These are phyloP conservation scores for Molanna angustata DNA, from an alignment of 2,888 invertebrate genomes.

Conservation along the genomic window DNA sequence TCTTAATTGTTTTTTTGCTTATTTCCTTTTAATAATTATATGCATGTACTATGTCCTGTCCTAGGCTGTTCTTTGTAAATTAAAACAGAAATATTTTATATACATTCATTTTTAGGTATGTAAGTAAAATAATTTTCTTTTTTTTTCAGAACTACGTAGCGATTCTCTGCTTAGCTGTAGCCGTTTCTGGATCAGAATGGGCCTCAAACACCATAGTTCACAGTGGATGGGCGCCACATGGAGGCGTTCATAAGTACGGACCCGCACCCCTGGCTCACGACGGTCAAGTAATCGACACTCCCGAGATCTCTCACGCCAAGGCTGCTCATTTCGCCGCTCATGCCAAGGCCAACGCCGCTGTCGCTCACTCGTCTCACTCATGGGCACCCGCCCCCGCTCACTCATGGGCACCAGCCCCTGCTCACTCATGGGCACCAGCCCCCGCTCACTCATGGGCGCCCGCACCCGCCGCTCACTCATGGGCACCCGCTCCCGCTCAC, in stretches of 20 bases:
- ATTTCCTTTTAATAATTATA: no score
- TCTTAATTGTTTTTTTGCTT: no score
- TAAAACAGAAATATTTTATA: no score
- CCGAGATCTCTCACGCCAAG: slow-evolving; percentile 28
- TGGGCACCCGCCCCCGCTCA: slow-evolving; percentile 12
- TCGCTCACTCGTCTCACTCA: slow-evolving; percentile 9
- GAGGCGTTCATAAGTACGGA: slow-evolving; percentile 15
- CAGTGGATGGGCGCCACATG: slow-evolving; percentile 12
- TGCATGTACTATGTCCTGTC: no score
- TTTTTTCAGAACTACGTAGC: slow-evolving; percentile 24
- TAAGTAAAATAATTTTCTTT: no score
- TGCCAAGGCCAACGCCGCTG: slow-evolving; percentile 18
- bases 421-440: slow-evolving; percentile 14
- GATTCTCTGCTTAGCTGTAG: slow-evolving; percentile 17
- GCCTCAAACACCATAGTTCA: slow-evolving; percentile 8
- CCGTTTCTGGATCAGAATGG: slow-evolving; percentile 27
- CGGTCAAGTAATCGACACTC: slow-evolving; percentile 28
- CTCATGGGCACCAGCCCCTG: slow-evolving; percentile 12
- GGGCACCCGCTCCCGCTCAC: slow-evolving; percentile 17
- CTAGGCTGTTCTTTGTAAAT: no score
- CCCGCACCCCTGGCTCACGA: slow-evolving; percentile 30
- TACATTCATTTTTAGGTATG: no score
- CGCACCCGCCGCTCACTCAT: slow-evolving; percentile 21
- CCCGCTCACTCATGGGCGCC: neutral
- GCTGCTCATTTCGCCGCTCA: slow-evolving; percentile 55